phyloP scores from a whole-genome alignment of 1,140 invertebrate species.

The Galleria mellonella region DNA sequence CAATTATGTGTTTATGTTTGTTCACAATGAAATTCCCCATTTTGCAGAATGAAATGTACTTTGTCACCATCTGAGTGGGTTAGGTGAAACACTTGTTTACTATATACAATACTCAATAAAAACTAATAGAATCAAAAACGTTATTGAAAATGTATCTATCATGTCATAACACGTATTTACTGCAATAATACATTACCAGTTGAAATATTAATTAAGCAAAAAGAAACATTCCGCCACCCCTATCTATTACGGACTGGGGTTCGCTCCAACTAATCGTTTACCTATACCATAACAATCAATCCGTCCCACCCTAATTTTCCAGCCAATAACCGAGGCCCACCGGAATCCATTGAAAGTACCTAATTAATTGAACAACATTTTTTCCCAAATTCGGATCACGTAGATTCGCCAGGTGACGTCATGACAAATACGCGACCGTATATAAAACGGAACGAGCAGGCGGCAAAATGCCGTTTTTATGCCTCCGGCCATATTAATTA shows the following conservation, averaged over 20 bases:
- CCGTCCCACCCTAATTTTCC: conserved; percentile 27
- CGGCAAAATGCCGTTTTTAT: conserved; percentile 19
- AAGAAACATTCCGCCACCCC: too few relatives aligned
- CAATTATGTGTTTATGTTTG: too few relatives aligned
- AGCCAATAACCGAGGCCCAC: conserved; percentile 23
- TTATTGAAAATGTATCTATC: too few relatives aligned
- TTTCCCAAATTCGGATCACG: conserved; percentile 33
- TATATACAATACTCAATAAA: too few relatives aligned
- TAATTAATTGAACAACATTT: conserved; percentile 43
- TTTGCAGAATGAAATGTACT: too few relatives aligned
- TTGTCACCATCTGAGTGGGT: too few relatives aligned
- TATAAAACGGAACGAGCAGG: conserved; percentile 18
- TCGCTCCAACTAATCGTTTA: conserved; percentile 20
- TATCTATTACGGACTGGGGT: not conserved
- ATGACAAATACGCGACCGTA: conserved; percentile 29
- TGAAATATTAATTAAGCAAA: too few relatives aligned
- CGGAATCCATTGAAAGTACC: conserved; percentile 30
- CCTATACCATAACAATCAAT: conserved; percentile 34
- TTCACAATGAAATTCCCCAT: too few relatives aligned
- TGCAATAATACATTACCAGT: too few relatives aligned
- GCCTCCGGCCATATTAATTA: conserved; percentile 33
- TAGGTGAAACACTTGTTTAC: too few relatives aligned
- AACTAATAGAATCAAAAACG: too few relatives aligned
- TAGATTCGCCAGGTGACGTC: conserved; percentile 32
- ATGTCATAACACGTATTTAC: too few relatives aligned